Conservation (phyloP, 2,888 invertebrate genomes). For the Heteromyza rotundicornis region DNA sequence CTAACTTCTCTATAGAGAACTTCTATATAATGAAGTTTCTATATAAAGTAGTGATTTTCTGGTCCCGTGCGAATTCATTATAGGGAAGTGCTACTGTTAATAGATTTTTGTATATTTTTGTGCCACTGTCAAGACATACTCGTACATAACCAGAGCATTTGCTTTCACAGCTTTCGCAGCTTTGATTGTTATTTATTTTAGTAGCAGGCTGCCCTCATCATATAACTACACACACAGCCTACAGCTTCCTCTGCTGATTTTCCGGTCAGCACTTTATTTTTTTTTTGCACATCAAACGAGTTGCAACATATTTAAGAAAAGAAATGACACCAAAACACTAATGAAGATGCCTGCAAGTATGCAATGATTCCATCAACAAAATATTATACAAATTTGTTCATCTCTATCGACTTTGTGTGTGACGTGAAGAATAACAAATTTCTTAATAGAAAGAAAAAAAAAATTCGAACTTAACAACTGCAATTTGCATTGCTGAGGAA, state of each 20-base stretch:
- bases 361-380: conserved; percentile 17
- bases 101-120: no score
- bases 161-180: no score
- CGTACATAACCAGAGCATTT: no score
- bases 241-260: no score
- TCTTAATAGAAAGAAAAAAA: not conserved
- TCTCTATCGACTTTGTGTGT: not conserved
- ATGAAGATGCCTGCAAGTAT: conserved; percentile 25
- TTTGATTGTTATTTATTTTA: not conserved
- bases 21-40: no score
- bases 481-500: not conserved
- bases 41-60: no score
- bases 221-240: no score
- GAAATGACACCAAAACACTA: conserved; percentile 10
- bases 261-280: conserved; percentile 45
- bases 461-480: not conserved
- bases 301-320: not conserved
- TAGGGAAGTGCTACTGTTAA: no score
- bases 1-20: no score
- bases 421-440: not conserved
- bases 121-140: no score
- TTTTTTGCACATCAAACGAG: conserved; percentile 23
- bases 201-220: no score
- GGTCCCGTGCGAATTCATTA: no score
- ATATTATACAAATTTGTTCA: not conserved